Evolutionary conservation across 2,113 vertebrate species (phyloP), one percentile per base, ranked within the genome.

Genomic region (Gasterosteus aculeatus): DNA sequence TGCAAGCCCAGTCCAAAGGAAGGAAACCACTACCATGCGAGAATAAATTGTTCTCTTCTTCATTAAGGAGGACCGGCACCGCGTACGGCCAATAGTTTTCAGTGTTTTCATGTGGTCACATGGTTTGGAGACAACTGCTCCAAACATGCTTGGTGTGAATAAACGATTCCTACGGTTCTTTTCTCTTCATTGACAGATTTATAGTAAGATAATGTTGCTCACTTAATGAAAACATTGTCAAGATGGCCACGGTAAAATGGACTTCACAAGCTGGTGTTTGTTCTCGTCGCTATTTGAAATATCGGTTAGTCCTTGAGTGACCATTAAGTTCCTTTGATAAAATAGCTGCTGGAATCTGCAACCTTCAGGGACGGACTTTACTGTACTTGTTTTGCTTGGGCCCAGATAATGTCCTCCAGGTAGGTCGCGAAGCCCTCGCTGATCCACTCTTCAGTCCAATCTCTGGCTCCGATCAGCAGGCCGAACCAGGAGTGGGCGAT

Each of bases 361-460:
- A 72, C 42, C 9, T 64, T 57, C n/a, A 16, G 18, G 19, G 4
- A 65, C 15, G 0, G 0, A 18, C 4, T 58, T 39, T 8, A 64
- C 46, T 46, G 70, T 93, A 98, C 97, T 95, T 98, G 92, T 80
- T 96, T 96, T 56, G 94, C 95, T 75, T 81, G 81, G 51, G 94
- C 94, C 97, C 96, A 99, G 88, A 99, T 95, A 22, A 96, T 72
- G 44, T 98, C 97, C 92, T 99, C 97, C 77, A 99, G 88, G 86
- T 94, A 97, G 15, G 98, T 98, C 86, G 97, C 97, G 42, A 99
- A 98, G 3, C 98, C 98, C 88, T 99, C 97, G 16, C 98, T 99
- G 92, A 99, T 92, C 97, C 98, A 99, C 82, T 99, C 98, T 86
- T 99, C 98, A 0, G 96, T 98, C 98, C 97, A 99, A 79, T 99